Evolutionary conservation across 1,140 invertebrate genomes (phyloP).

Genomic region (Pomacea maculata): DNA sequence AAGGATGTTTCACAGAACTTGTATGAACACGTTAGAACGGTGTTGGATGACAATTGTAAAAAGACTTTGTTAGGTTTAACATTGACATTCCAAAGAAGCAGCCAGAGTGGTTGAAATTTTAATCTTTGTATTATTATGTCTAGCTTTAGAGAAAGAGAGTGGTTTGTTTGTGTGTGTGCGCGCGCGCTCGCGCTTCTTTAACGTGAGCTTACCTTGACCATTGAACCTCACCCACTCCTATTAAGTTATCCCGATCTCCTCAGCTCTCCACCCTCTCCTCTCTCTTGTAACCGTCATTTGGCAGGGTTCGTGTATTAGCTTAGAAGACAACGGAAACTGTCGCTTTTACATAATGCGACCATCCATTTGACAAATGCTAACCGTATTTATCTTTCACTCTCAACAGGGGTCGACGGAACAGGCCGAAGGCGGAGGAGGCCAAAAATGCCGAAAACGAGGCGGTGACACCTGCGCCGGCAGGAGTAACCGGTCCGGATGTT

Average conservation of each 20-base stretch:
- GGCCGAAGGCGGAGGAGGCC: neutral
- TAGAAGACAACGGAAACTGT: neutral
- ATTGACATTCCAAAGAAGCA: too few relatives aligned
- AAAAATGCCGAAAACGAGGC: neutral
- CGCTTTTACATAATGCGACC: neutral
- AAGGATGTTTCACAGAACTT: too few relatives aligned
- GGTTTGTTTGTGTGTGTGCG: neutral
- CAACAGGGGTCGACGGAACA: slow-evolving; percentile 15
- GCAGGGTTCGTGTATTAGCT: neutral
- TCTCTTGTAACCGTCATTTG: neutral
- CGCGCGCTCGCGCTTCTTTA: neutral
- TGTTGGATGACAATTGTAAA: too few relatives aligned
- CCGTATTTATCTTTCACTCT: neutral
- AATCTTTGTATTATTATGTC: too few relatives aligned
- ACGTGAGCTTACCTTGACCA: neutral
- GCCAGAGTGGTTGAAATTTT: too few relatives aligned
- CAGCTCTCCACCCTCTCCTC: neutral
- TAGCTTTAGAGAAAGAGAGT: too few relatives aligned
- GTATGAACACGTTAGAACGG: too few relatives aligned
- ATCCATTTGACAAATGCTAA: neutral
- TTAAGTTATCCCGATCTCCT: neutral
- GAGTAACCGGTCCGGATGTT: slow-evolving; percentile 7
- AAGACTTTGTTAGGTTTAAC: too few relatives aligned
- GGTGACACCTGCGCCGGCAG: too few relatives aligned
- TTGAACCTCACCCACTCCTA: neutral